Evolutionary conservation across 2,888 invertebrate species (phyloP).

Genomic region (Limnephilus rhombicus): DNA sequence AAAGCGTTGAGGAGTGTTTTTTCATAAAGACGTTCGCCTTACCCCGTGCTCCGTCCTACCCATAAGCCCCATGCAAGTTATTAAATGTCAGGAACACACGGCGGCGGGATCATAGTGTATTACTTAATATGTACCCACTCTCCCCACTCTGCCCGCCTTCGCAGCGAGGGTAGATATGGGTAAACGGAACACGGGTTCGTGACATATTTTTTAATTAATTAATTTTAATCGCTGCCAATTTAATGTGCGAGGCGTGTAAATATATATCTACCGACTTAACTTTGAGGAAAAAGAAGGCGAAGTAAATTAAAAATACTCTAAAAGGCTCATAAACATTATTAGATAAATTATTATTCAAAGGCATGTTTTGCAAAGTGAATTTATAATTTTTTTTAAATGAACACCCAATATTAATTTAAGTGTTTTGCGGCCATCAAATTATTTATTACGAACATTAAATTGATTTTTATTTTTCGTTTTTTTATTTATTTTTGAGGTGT

Average conservation of each 20-base stretch:
- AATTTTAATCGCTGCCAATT: constrained; percentile 22
- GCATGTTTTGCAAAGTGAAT: background rate
- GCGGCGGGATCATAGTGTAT: constrained; percentile 57
- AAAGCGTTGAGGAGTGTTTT: constrained; percentile 56
- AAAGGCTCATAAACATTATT: background rate
- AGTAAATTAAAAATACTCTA: background rate
- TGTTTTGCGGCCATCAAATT: no score
- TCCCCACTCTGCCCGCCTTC: constrained; percentile 4
- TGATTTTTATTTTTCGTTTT: no score
- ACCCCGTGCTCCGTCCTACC: constrained; percentile 30
- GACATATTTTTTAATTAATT: constrained; percentile 27
- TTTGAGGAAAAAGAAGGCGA: background rate
- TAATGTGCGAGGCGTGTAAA: background rate
- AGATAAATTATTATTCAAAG: background rate
- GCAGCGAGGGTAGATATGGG: constrained; percentile 3
- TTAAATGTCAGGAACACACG: constrained; percentile 64
- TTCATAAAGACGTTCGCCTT: constrained; percentile 54
- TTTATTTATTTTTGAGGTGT: no score
- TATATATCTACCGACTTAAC: background rate
- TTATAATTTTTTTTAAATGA: background rate
- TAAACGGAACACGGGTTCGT: constrained; percentile 13
- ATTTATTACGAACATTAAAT: no score
- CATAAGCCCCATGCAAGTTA: constrained; percentile 63
- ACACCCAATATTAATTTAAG: background rate
- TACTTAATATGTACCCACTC: constrained; percentile 52